Evolutionary conservation across 2,888 invertebrate species (phyloP), one percentile per base, ranked within the genome.

Genomic region (Antheraea yamamai): DNA sequence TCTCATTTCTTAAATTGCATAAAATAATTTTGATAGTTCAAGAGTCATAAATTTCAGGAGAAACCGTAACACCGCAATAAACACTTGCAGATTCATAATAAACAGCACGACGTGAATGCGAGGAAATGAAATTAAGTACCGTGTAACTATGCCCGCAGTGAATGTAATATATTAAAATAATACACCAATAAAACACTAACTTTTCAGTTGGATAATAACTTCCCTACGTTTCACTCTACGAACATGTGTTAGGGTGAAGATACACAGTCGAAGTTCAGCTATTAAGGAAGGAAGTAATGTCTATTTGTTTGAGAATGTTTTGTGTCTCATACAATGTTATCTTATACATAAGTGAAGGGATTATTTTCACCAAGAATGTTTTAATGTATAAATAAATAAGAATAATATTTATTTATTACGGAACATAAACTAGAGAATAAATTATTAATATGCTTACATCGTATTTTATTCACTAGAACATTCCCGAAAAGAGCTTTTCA

Each of bases 141-240:
- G 18, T 70, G 4, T 81, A 76, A 83, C 79, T 81, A 81, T 82
- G 81, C 82, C 79, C 81, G 79, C 81, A 86, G 87, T 87, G 84
- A 84, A 78, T 72, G 78, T 80, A 83, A 80, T 84, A 83, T 85
- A 88, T 88, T 87, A 87, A 84, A 87, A 87, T 87, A 87, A 86
- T 87, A 81, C 76, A 71, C 79, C 79, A 76, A 83, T 87, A 87
- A 88, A 88, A 84, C 83, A 81, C 76, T 73, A 85, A 87, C 83
- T 87, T 87, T 85, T 81, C 82, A 76, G 78, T 78, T 79, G 70
- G 79, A 83, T 84, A 71, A 74, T 39, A 35, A 58, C 76, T 72
- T 73, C 68, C 74, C 74, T 47, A 76, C 52, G 58, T 72, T 52
- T 66, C 66, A 74, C 39, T 30, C 16, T 39, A 73, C 78, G 78